These are phyloP conservation scores for Heloderma charlesbogerti DNA, from an alignment of 2,113 vertebrate species.

Conservation along the genomic window DNA sequence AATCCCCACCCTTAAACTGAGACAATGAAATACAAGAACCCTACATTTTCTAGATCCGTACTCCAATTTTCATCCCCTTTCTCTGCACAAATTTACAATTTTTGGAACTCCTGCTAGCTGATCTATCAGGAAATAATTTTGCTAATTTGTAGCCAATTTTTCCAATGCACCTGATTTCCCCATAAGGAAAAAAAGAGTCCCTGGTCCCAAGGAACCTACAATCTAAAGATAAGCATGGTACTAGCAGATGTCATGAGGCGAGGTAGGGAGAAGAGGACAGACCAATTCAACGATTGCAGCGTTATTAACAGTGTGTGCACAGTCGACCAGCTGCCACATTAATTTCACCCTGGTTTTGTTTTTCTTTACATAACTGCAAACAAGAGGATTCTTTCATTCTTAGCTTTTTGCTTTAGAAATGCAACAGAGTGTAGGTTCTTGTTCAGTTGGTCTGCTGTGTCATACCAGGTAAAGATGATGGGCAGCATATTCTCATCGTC, in stretches of 20 bases:
- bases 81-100: not conserved
- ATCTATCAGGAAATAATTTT: not conserved
- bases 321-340: conserved; percentile 1
- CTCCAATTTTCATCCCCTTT: not conserved
- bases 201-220: conserved; percentile 9
- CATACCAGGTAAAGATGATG: not conserved
- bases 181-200: not conserved
- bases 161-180: not conserved
- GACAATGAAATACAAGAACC: not conserved
- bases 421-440: not conserved
- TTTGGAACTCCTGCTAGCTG: not conserved
- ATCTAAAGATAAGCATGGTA: not conserved
- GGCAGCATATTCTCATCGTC: too few species aligned
- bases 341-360: not conserved
- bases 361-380: not conserved
- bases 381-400: not conserved
- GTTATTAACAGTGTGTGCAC: not conserved
- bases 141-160: not conserved
- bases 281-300: not conserved
- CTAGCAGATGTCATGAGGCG: not conserved
- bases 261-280: not conserved
- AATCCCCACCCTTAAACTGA: not conserved
- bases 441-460: not conserved
- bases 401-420: not conserved
- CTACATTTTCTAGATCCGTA: not conserved